Base-by-base conservation (phyloP, 2,113 vertebrate species). In the Eonycteris spelaea region DNA sequence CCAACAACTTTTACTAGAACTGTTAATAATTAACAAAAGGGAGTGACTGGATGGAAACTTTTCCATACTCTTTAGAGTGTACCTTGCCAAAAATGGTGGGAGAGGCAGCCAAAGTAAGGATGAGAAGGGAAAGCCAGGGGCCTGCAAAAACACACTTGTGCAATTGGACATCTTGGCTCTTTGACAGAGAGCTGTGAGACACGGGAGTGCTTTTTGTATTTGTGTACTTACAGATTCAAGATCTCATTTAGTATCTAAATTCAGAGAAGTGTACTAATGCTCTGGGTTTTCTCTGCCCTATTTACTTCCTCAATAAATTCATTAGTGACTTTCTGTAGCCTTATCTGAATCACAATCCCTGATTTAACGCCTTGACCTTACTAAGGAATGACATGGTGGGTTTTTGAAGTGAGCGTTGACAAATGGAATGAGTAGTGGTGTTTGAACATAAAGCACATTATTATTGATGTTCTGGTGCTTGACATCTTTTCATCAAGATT, bases 1-100 rank as follows among this genome's bases (percentile, higher is more conserved):
- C 51, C 74, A 89, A 19, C 79, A 83, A 53, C 53, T 93, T 94
- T 80, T 51, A 84, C 88, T 79, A 71, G 88, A 91, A 86, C 88
- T 96, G 94, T 83, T 96, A 97, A 97, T 97, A 59, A 97, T 97
- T 97, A 97, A 97, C 91, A 65, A 61, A 26, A 86, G 86, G 80
- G 70, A 88, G 78, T 90, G 94, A 92, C 67, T 83, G 73, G 43
- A 88, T 95, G 91, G 95, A 95, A 96, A 96, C 48, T 91, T 97
- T 94, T 95, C 65, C 93, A 93, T 67, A 14, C 73, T 86, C 51
- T 89, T 51, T 48, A 61, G 51, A 33, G 70, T 11, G 9, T 79
- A 43, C 14, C 68, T 96, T 93, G 91, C 91, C 96, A 98, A 80
- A 79, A 86, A 38, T 9, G 61, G 55, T 59, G 1, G n/a, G 57